A percentile compares a stretch with the other conserved stretches of the same genome.
Conservation (phyloP, 2,113 vertebrate species). For the Apaloderma vittatum region DNA sequence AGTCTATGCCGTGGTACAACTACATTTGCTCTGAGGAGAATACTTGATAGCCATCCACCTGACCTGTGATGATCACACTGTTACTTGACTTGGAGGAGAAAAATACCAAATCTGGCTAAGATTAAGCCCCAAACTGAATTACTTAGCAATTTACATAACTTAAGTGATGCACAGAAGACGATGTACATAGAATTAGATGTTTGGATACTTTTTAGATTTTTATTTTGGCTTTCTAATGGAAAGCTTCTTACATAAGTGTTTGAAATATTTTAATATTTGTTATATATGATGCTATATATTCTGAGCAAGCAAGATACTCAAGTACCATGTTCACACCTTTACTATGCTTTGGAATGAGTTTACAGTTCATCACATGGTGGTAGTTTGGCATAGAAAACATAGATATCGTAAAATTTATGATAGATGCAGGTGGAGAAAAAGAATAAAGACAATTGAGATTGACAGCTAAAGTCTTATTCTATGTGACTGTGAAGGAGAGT, state of each 20-base stretch:
- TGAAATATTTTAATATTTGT: neutral
- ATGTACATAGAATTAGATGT: neutral
- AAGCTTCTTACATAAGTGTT: neutral
- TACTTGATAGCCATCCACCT: too few relatives aligned
- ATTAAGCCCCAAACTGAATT: neutral
- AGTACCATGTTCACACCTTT: neutral
- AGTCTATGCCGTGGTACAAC: too few relatives aligned
- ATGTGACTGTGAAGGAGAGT: neutral
- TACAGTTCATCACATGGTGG: neutral
- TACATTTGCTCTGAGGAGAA: too few relatives aligned
- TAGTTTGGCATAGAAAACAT: neutral
- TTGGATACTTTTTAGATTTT: neutral
- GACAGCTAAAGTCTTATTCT: neutral
- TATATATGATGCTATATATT: neutral
- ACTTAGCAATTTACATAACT: neutral
- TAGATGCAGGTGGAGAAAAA: neutral
- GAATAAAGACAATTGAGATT: neutral
- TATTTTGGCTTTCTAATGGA: neutral
- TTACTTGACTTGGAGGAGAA: neutral
- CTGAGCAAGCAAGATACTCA: neutral
- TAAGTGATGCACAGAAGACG: neutral
- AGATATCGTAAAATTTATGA: neutral
- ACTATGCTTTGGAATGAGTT: neutral
- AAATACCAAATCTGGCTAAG: neutral
- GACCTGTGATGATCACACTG: too few relatives aligned